phyloP scores from a whole-genome alignment of 2,888 invertebrate genomes.

The Mimachlamys varia region DNA sequence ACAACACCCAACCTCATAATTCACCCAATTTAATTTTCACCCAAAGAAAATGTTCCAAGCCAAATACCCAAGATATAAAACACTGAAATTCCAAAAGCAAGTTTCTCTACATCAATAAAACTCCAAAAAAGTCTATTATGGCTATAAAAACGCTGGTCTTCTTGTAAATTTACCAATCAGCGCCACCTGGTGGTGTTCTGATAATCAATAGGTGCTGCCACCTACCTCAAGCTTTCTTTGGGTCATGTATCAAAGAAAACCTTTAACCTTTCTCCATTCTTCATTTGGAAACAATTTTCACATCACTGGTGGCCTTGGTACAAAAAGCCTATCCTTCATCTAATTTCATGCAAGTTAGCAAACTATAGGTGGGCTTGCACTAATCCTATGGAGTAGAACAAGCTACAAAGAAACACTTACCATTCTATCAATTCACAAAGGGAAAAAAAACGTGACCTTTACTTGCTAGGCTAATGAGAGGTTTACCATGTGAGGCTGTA shows the following conservation, averaged over 20 bases:
- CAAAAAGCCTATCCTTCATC: background rate
- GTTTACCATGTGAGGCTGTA: background rate
- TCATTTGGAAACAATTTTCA: constrained; percentile 15
- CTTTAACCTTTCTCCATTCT: background rate
- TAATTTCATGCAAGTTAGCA: constrained; percentile 21
- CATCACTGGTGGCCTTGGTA: background rate
- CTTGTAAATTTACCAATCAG: background rate
- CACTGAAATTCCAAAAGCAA: background rate
- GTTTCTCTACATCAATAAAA: background rate
- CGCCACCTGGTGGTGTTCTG: constrained; percentile 1
- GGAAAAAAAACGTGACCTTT: background rate
- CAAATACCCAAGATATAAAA: background rate
- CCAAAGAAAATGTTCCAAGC: background rate
- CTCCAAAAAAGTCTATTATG: background rate
- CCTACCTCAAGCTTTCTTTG: background rate
- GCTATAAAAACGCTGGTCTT: background rate
- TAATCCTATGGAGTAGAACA: background rate
- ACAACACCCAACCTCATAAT: background rate
- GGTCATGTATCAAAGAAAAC: constrained; percentile 10
- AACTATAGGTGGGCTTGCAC: constrained; percentile 17
- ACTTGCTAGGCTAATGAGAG: background rate
- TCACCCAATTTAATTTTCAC: background rate
- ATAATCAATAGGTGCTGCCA: constrained; percentile 23
- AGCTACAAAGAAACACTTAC: constrained; percentile 1
- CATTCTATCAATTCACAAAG: background rate